These are phyloP conservation scores for Lophotriccus pileatus DNA, from an alignment of 2,797 vertebrate species.

Conservation along the genomic window DNA sequence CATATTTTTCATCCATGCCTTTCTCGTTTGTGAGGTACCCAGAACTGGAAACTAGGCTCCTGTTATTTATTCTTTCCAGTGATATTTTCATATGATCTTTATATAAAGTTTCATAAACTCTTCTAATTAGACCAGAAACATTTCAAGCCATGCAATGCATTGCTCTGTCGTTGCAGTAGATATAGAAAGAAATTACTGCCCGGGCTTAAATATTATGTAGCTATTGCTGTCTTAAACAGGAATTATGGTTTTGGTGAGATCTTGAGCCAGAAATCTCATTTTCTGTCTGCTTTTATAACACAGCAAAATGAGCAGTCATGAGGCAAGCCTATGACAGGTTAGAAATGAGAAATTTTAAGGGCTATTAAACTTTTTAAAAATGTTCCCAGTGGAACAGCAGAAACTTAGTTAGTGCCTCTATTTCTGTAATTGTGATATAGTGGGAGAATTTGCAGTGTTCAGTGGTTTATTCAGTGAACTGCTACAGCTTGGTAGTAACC, in stretches of 20 bases:
- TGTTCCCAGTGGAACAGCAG: neutral
- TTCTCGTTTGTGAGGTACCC: neutral
- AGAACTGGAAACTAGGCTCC: neutral
- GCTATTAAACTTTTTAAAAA: constrained; percentile 50
- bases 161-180: neutral
- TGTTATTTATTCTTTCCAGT: neutral
- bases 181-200: neutral
- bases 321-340: constrained; percentile 36
- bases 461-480: neutral
- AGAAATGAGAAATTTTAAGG: constrained; percentile 61
- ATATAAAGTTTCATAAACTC: neutral
- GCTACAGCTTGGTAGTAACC: neutral
- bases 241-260: neutral
- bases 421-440: constrained; percentile 31
- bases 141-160: neutral
- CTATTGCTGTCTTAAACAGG: neutral
- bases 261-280: constrained; percentile 31
- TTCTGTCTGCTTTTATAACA: constrained; percentile 21
- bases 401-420: constrained; percentile 13
- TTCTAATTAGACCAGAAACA: constrained; percentile 32
- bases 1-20: neutral
- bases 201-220: neutral
- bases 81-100: constrained; percentile 25
- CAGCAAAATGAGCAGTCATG: constrained; percentile 26
- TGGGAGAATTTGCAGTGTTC: neutral